Evolutionary conservation across 2,113 vertebrate genomes (phyloP).

Genomic region (Peucedramus taeniatus): DNA sequence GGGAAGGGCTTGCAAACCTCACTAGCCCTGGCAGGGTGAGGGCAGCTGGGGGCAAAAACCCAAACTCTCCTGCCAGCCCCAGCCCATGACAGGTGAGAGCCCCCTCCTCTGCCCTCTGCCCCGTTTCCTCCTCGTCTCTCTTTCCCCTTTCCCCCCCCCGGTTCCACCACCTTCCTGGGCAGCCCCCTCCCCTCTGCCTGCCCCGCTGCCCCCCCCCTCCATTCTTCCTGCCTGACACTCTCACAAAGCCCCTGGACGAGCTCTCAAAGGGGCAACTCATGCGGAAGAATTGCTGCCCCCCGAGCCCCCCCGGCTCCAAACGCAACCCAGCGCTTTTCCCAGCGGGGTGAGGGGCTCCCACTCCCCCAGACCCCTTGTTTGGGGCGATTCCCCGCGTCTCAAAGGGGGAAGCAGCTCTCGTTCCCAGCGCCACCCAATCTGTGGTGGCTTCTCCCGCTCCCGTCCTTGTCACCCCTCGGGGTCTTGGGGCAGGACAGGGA

Average conservation of each 20-base stretch:
- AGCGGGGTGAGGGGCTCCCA: conserved; percentile 22
- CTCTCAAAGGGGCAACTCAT: conserved; percentile 59
- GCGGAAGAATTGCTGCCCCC: conserved; percentile 48
- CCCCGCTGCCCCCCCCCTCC: neutral
- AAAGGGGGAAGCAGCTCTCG: neutral
- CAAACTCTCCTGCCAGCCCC: neutral
- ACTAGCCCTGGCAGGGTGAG: neutral
- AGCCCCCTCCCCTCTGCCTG: neutral
- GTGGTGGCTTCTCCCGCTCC: neutral
- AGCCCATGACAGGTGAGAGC: neutral
- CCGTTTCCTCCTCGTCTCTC: neutral
- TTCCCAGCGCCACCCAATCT: neutral
- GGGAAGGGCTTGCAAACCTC: neutral
- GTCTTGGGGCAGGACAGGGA: neutral
- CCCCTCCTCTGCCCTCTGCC: neutral
- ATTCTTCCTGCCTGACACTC: conserved; percentile 47
- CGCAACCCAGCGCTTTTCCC: neutral
- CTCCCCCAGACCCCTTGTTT: conserved; percentile 2
- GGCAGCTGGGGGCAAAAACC: neutral
- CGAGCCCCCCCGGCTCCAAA: neutral
- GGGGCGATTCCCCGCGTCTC: neutral
- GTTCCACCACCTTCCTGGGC: neutral
- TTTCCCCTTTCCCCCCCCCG: neutral
- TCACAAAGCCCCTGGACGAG: conserved; percentile 47
- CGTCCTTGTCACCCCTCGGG: neutral